Evolutionary conservation across 2,888 invertebrate species (phyloP).

Genomic region (Drosophila kuntzei): DNA sequence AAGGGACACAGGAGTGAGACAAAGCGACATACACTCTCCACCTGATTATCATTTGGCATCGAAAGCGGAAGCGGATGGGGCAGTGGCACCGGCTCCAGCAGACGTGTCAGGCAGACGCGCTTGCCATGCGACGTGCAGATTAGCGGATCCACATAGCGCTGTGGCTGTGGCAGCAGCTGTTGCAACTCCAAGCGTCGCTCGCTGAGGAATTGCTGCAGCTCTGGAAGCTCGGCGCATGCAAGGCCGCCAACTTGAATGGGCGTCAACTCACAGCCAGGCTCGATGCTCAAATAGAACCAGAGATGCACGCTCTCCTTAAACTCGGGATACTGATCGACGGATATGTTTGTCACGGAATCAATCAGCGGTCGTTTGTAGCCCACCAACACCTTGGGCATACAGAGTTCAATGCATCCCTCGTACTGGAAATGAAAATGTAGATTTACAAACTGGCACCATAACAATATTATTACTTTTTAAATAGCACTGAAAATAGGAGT

Average conservation of each 20-base stretch:
- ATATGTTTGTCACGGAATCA: conserved; percentile 71
- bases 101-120: conserved; percentile 86
- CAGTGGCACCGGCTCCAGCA: conserved; percentile 85
- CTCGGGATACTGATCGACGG: conserved; percentile 82
- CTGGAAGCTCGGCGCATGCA: conserved; percentile 86
- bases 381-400: conserved; percentile 90
- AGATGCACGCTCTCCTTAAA: conserved; percentile 87
- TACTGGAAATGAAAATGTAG: conserved; percentile 87
- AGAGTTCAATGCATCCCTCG: conserved; percentile 92
- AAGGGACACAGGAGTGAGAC: conserved; percentile 86
- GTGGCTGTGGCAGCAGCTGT: conserved; percentile 84
- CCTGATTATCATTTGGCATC: conserved; percentile 83
- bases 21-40: conserved; percentile 85
- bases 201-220: conserved; percentile 81
- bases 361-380: conserved; percentile 87
- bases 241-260: conserved; percentile 84
- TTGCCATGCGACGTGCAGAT: conserved; percentile 86
- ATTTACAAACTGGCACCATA: background rate
- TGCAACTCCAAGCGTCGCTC: conserved; percentile 83
- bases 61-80: conserved; percentile 86
- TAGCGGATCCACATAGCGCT: conserved; percentile 85
- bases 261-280: conserved; percentile 86
- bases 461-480: too few species aligned
- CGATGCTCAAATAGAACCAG: conserved; percentile 89
- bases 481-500: too few species aligned